A percentile compares a stretch with the other conserved stretches of the same genome.
phyloP scores from a whole-genome alignment of 2,888 invertebrate species.

The Apocheima hispidaria region DNA sequence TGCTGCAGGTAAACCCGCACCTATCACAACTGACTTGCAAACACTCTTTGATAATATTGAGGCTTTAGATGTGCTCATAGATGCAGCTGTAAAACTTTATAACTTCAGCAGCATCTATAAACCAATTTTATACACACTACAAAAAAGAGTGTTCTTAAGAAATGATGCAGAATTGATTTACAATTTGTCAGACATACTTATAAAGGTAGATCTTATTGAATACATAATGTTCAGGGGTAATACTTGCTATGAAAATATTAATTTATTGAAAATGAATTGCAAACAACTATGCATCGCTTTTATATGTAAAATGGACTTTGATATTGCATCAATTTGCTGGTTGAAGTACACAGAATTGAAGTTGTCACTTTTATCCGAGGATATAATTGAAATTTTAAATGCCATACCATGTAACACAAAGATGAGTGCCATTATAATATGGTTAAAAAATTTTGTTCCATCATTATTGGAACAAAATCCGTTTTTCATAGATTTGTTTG shows the following conservation, averaged over 20 bases:
- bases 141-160: conserved; percentile 63
- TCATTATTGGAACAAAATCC: conserved; percentile 75
- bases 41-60: conserved; percentile 68
- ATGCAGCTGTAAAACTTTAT: conserved; percentile 48
- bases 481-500: conserved; percentile 77
- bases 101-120: conserved; percentile 70
- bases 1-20: conserved; percentile 50
- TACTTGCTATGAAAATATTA: conserved; percentile 62
- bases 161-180: conserved; percentile 50
- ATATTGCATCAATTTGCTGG: conserved; percentile 80
- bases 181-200: conserved; percentile 64
- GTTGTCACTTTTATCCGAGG: conserved; percentile 55
- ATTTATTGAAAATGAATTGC: conserved; percentile 66
- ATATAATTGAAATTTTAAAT: conserved; percentile 70
- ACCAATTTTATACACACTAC: conserved; percentile 66
- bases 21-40: conserved; percentile 60
- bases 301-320: conserved; percentile 74
- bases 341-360: conserved; percentile 74
- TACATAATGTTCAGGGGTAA: conserved; percentile 74
- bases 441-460: conserved; percentile 79
- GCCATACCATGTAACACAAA: conserved; percentile 75
- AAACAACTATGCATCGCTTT: conserved; percentile 71
- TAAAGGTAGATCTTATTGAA: conserved; percentile 76
- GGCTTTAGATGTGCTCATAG: conserved; percentile 63
- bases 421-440: conserved; percentile 75